Base-by-base conservation (phyloP, 2,113 vertebrate species). In the Nerophis ophidion region DNA sequence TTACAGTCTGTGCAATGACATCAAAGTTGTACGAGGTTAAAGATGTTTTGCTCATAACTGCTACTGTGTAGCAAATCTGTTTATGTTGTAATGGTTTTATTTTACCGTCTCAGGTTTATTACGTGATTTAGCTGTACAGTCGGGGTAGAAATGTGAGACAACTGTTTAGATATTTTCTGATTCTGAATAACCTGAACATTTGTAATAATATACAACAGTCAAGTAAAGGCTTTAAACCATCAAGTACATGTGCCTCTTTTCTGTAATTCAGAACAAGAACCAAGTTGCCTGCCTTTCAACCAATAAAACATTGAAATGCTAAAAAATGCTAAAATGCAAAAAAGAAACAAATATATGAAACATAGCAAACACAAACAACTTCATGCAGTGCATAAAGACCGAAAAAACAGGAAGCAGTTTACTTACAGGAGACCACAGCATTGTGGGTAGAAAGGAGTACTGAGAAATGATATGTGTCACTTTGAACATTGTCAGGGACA, bases 51-150 rank as follows among this genome's bases (percentile, higher is more conserved):
- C 83, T 81, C 68, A 63, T 84, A 86, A 89, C 90, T 94, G 96
- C 96, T 99, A 98, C 96, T 67, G 84, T 98, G 96, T 98, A 98
- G 96, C 95, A 91, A 26, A 88, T 15, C 60, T 71, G 79, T 66
- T 72, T 83, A 90, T 94, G 92, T 91, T 93, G 89, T 92, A 88
- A 80, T 71, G 77, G 75, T 79, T 86, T 86, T 72, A 61, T 13
- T 77, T 81, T 85, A 79, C 76, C 86, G 88, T 90, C 87, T 91
- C 74, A 86, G 92, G 88, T 90, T 89, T 91, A 91, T 90, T 92
- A 93, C 85, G 79, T 85, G 82, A 86, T 77, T 71, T 83, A 88
- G 89, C 89, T 92, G 91, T 91, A 89, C 51, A 87, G 75, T 91
- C 92, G 92, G 88, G 88, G 89, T 85, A 76, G 85, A 87, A 91